Evolutionary conservation across 2,113 vertebrate genomes (phyloP).

Genomic region (Psilopsiagon aurifrons): DNA sequence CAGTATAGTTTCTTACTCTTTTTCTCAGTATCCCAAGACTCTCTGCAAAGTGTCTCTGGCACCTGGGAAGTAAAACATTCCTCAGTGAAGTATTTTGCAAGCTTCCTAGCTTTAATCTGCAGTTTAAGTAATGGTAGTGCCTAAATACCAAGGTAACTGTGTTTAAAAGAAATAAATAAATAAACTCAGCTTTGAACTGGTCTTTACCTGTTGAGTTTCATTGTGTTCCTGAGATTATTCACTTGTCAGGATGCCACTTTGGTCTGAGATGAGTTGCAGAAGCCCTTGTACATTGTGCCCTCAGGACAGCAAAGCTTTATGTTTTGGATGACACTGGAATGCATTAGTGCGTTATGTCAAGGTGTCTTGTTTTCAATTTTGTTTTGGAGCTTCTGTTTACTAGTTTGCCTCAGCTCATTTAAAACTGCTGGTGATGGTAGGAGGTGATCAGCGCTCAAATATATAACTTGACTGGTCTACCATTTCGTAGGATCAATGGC

Average conservation of each 20-base stretch:
- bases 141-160: conserved; percentile 41
- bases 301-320: conserved; percentile 32
- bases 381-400: conserved; percentile 48
- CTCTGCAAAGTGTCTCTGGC: not conserved
- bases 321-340: conserved; percentile 61
- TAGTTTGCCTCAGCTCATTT: conserved; percentile 33
- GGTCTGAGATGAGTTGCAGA: conserved; percentile 52
- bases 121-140: conserved; percentile 21
- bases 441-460: not conserved
- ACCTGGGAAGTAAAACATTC: not conserved
- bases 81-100: not conserved
- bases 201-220: conserved; percentile 68
- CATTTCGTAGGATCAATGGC: not conserved
- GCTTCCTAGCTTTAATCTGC: conserved; percentile 27
- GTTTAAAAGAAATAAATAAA: not conserved
- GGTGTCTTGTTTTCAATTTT: conserved; percentile 15
- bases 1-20: not conserved
- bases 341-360: conserved; percentile 43
- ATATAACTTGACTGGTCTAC: not conserved
- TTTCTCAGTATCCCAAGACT: not conserved
- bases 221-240: conserved; percentile 49
- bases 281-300: conserved; percentile 44
- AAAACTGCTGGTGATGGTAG: not conserved
- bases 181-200: conserved; percentile 61
- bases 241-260: conserved; percentile 51